Conservation (phyloP, 2,888 invertebrate genomes). For the Epiblema foenella region DNA sequence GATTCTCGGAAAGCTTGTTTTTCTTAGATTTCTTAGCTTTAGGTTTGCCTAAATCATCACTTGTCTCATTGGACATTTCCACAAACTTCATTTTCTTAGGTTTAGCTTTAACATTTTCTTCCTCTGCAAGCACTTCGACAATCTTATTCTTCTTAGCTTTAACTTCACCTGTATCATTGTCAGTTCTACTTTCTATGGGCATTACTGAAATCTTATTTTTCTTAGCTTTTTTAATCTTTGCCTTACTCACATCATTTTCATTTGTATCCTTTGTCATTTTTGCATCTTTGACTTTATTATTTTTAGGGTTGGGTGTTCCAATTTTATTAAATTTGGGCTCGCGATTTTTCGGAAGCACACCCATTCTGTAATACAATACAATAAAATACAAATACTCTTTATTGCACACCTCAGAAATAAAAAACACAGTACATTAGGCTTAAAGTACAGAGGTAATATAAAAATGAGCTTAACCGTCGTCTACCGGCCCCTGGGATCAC, state of each 20-base stretch:
- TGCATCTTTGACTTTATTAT: neutral
- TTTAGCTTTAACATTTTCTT: neutral
- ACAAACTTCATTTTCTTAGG: conserved; percentile 4
- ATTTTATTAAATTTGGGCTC: conserved; percentile 12
- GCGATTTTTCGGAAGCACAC: conserved; percentile 11
- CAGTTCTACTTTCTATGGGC: neutral
- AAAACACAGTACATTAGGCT: too few species aligned
- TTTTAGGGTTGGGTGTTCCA: neutral
- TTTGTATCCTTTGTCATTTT: neutral
- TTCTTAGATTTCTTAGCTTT: conserved; percentile 16
- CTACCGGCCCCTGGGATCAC: too few species aligned
- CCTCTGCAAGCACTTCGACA: neutral
- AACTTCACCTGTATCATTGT: neutral
- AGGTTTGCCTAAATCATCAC: neutral
- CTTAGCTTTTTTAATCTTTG: neutral
- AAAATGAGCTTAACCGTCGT: neutral
- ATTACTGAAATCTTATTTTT: neutral
- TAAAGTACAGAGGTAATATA: too few species aligned
- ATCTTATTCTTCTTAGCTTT: conserved; percentile 11
- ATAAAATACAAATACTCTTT: too few species aligned
- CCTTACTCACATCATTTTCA: neutral
- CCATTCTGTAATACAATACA: conserved; percentile 19
- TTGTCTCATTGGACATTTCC: conserved; percentile 3
- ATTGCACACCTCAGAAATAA: too few species aligned
- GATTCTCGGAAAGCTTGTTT: neutral